Conservation (phyloP, 2,113 vertebrate genomes). For the Heteronetta atricapilla region DNA sequence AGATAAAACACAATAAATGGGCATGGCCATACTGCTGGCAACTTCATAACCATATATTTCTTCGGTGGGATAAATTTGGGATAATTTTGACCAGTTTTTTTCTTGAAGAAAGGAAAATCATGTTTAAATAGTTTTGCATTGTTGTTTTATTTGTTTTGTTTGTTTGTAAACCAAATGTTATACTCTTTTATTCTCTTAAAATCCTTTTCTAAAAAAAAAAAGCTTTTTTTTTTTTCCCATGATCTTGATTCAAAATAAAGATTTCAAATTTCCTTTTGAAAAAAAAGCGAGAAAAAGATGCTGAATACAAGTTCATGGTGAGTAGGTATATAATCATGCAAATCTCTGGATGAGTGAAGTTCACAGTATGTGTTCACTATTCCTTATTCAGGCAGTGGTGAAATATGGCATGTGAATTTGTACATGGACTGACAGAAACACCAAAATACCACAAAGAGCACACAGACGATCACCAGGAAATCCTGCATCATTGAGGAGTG, state of each 20-base stretch:
- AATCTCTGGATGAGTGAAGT: not conserved
- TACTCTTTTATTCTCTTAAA: not conserved
- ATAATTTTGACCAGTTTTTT: not conserved
- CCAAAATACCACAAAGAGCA: not conserved
- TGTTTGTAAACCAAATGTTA: not conserved
- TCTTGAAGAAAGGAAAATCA: not conserved
- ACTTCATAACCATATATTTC: not conserved
- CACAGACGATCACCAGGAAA: conserved; percentile 5
- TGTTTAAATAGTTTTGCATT: not conserved
- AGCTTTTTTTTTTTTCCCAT: not conserved
- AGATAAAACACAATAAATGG: not conserved
- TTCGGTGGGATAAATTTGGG: not conserved
- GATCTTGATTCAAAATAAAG: not conserved
- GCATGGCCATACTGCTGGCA: not conserved
- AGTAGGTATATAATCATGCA: not conserved
- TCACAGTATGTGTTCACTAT: not conserved
- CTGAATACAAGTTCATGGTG: not conserved
- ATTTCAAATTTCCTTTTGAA: not conserved
- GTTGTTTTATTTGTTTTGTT: no score
- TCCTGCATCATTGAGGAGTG: conserved; percentile 6
- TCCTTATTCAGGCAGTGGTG: not conserved
- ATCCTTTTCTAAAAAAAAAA: not conserved
- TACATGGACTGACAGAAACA: conserved; percentile 18
- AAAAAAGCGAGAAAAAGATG: not conserved
- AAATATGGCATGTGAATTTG: not conserved